phyloP scores from a whole-genome alignment of 2,113 vertebrate genomes.

The Atlantisia rogersi region DNA sequence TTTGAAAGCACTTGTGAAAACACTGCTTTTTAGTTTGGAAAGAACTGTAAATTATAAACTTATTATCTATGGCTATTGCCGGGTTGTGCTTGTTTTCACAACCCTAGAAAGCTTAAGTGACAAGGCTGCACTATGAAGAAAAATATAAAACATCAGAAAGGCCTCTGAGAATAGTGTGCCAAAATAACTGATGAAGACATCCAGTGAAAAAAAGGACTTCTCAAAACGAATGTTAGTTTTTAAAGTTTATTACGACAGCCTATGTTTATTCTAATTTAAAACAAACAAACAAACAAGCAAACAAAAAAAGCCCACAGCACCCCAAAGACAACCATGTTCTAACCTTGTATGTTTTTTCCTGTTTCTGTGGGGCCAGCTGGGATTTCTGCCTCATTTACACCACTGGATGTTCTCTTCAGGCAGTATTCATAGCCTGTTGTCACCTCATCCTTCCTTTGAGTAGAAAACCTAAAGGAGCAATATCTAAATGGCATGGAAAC shows the following conservation, averaged over 20 bases:
- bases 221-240: background rate
- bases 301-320: background rate
- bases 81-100: background rate
- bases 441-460: background rate
- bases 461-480: background rate
- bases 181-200: background rate
- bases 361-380: background rate
- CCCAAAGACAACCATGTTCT: background rate
- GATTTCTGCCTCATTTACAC: background rate
- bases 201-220: background rate
- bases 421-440: background rate
- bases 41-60: background rate
- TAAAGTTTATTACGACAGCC: background rate
- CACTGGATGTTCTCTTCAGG: background rate
- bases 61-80: background rate
- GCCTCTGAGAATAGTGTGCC: fast-evolving
- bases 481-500: background rate
- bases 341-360: background rate
- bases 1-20: slow-evolving; percentile 5
- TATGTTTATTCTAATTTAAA: background rate
- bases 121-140: background rate
- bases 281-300: background rate
- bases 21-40: background rate
- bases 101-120: background rate
- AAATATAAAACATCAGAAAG: background rate